Evolutionary conservation across 2,888 invertebrate genomes (phyloP).

Genomic region (Polydrusus cervinus): DNA sequence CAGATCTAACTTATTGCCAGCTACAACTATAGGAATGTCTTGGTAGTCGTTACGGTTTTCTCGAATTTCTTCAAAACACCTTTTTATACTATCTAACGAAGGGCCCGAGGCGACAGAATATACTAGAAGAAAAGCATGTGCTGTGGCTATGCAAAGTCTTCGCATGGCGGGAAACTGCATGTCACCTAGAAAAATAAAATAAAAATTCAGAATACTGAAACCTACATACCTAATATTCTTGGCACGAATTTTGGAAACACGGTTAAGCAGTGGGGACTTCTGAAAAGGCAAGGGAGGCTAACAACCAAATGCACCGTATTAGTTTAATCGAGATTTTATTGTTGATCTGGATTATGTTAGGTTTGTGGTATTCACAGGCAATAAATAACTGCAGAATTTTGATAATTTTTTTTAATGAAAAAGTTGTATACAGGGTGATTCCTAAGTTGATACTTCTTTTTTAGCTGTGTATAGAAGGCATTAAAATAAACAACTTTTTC

Average conservation of each 20-base stretch:
- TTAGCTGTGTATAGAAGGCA: no score
- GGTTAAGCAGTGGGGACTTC: no score
- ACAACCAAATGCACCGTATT: no score
- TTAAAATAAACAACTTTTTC: no score
- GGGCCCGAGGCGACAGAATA: conserved; percentile 85
- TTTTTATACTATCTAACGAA: conserved; percentile 83
- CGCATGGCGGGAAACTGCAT: conserved; percentile 94
- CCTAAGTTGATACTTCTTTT: no score
- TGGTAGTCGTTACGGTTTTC: conserved; percentile 84
- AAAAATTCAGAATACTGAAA: background rate
- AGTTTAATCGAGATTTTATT: no score
- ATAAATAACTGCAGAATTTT: no score
- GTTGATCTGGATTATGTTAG: no score
- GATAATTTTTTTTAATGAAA: no score
- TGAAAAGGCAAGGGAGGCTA: no score
- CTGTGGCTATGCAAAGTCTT: conserved; percentile 88
- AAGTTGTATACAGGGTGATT: no score
- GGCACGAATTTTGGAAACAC: background rate
- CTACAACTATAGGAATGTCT: conserved; percentile 89
- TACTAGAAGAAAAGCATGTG: conserved; percentile 90
- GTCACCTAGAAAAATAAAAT: conserved; percentile 75
- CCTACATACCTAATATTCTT: background rate
- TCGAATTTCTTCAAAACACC: conserved; percentile 86
- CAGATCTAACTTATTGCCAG: conserved; percentile 89
- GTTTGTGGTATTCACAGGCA: no score